Evolutionary conservation across 2,113 vertebrate genomes (phyloP).

Genomic region (Chelonoidis abingdonii): DNA sequence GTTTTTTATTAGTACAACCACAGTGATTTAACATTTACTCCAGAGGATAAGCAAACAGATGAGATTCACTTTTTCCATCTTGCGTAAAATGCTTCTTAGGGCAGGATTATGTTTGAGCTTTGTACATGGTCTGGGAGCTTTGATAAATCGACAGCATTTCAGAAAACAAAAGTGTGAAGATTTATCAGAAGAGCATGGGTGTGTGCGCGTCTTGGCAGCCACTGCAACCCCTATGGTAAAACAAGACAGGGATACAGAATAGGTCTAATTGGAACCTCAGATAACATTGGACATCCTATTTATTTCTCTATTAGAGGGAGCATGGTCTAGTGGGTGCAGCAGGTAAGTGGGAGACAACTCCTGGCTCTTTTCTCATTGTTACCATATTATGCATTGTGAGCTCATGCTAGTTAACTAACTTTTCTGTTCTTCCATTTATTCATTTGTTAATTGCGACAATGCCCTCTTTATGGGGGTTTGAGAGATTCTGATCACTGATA

Average conservation of each 20-base stretch:
- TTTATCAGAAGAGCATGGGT: not conserved
- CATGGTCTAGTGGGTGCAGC: not conserved
- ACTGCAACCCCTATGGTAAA: not conserved
- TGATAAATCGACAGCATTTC: not conserved
- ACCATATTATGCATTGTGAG: not conserved
- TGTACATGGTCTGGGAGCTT: not conserved
- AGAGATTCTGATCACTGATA: not conserved
- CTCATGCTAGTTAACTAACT: not conserved
- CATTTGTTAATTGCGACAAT: not conserved
- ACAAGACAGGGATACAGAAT: not conserved
- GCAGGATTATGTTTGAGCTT: not conserved
- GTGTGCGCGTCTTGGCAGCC: not conserved
- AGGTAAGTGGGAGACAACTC: not conserved
- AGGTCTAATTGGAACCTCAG: not conserved
- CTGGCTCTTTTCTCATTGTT: not conserved
- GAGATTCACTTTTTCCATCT: not conserved
- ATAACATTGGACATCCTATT: not conserved
- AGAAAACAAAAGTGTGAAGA: not conserved
- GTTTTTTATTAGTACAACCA: not conserved
- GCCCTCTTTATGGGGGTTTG: not conserved
- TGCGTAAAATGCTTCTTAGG: not conserved
- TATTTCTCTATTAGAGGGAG: not conserved
- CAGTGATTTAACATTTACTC: not conserved
- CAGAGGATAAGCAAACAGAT: not conserved
- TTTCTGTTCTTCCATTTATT: not conserved